Conservation (phyloP, 2,888 invertebrate species). For the Charanyca ferruginea region DNA sequence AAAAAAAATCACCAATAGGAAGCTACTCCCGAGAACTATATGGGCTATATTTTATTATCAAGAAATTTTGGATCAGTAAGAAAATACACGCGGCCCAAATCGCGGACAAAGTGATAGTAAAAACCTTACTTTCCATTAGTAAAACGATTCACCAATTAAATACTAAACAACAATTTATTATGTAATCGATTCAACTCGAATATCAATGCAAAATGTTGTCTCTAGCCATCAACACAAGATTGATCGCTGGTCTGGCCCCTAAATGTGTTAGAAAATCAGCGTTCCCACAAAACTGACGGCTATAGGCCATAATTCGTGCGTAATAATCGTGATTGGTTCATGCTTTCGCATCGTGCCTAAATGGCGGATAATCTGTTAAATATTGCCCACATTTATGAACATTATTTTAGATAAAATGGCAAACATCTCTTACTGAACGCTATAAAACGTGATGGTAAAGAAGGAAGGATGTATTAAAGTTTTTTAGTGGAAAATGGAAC, state of each 20-base stretch:
- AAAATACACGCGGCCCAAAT: no score
- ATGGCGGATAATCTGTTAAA: constrained; percentile 64
- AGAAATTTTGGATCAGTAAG: no score
- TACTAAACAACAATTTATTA: no score
- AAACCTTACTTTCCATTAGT: no score
- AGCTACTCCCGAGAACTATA: no score
- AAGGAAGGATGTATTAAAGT: constrained; percentile 5
- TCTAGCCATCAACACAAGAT: constrained; percentile 13
- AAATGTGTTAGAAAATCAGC: constrained; percentile 62
- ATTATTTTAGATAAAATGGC: constrained; percentile 45
- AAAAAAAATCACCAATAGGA: no score
- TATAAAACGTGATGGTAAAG: constrained; percentile 27
- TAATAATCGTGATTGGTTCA: constrained; percentile 73
- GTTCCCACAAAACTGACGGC: constrained; percentile 66
- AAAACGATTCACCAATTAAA: no score
- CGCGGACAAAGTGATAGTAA: no score
- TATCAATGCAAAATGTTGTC: constrained; percentile 18
- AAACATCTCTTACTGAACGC: constrained; percentile 28
- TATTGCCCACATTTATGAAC: constrained; percentile 57
- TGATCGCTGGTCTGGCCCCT: constrained; percentile 27
- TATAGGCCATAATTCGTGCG: constrained; percentile 73
- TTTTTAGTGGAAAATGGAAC: neutral
- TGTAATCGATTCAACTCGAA: neutral
- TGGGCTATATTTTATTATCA: no score
- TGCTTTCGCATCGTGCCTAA: constrained; percentile 71